Base-by-base conservation (phyloP, 2,888 invertebrate genomes). In the Pemphredon lugubris region DNA sequence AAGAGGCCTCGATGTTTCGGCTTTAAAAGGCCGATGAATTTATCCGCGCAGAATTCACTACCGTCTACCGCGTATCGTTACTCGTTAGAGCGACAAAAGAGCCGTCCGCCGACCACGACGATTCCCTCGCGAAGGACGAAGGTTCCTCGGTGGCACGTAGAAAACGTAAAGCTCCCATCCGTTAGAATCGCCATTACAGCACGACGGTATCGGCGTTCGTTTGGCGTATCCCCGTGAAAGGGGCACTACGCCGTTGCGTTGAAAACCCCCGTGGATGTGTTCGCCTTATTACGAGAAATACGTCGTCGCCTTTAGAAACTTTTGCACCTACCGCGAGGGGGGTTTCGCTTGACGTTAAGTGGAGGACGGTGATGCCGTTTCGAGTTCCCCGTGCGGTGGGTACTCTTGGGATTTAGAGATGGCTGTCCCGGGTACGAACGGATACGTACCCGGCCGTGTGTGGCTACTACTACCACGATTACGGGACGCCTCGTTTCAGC, bases 171-270 rank as follows among this genome's bases (percentile, higher is more conserved):
- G 45, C 40, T 26, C 45, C 42, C 61, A 54, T 58, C 69, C 16
- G 61, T 74, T 74, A 74, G 74, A 74, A 65, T 69, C 60, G 14
- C 75, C 66, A 75, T 75, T 75, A 75, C 32, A 50, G 70, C 61
- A n/a, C 54, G 39, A 47, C 65, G 51, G 60, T 57, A 64, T 60
- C 64, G 55, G 54, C 51, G 42, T 55, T 60, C 64, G 69, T 74
- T 73, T 74, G 57, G 60, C 42, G 39, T 39, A 64, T 39, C 55
- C 65, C 73, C 65, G 73, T 11, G 57, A 66, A 73, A 59, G 66
- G 61, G 48, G 13, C 55, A n/a, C n/a, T n/a, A n/a, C n/a, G n/a
- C n/a, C n/a, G n/a, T 21, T 13, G 45, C 50, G 18, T 58, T 34
- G 55, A 54, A 67, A 57, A n/a, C n/a, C 50, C 58, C 50, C 50